Percentiles rank a stretch among this genome's conserved stretches.
These are phyloP conservation scores for Eutrigla gurnardus DNA, from an alignment of 2,797 vertebrate genomes.

Conservation along the genomic window DNA sequence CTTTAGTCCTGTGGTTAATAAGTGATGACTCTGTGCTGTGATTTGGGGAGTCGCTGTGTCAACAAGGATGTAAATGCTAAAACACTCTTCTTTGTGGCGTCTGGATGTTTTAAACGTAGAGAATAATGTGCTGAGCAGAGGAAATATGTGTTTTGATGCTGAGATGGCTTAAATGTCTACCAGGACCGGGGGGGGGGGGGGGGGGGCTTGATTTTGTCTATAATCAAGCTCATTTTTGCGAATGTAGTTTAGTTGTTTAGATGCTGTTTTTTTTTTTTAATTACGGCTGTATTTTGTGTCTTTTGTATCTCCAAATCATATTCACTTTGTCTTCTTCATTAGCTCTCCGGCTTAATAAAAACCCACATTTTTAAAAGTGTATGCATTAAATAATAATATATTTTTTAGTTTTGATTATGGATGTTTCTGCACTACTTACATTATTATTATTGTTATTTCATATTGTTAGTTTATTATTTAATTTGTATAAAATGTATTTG, in stretches of 20 bases:
- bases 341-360: not conserved
- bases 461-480: not conserved
- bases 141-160: not conserved
- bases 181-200: too few species aligned
- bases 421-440: not conserved
- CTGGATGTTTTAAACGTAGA: not conserved
- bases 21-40: slow-evolving; percentile 32
- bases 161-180: too few species aligned
- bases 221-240: too few species aligned
- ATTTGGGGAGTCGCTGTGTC: slow-evolving; percentile 17
- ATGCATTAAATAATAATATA: not conserved
- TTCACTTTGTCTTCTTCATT: not conserved
- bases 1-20: slow-evolving; percentile 48
- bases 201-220: too few species aligned
- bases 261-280: too few species aligned
- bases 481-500: not conserved
- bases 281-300: too few species aligned
- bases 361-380: not conserved
- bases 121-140: not conserved
- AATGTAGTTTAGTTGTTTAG: too few species aligned
- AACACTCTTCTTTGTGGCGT: not conserved
- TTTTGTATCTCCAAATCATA: too few species aligned
- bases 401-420: not conserved
- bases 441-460: not conserved
- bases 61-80: not conserved